Conservation (phyloP, 2,888 invertebrate genomes). For the Eutolmus rufibarbis region DNA sequence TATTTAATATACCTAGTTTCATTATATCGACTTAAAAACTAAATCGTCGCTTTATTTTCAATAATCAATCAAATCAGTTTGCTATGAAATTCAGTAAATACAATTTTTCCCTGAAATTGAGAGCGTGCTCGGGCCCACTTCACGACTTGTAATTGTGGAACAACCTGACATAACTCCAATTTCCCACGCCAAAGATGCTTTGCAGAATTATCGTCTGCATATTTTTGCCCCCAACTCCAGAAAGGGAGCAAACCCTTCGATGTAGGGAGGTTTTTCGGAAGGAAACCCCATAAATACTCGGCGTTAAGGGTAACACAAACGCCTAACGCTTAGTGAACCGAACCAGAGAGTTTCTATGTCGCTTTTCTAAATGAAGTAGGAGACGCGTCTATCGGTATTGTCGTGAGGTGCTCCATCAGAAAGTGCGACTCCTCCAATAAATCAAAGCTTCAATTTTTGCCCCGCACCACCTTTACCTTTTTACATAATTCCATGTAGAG, state of each 20-base stretch:
- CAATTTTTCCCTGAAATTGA: too few species aligned
- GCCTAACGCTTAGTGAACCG: too few species aligned
- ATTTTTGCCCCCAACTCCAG: background rate
- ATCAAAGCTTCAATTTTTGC: constrained; percentile 10
- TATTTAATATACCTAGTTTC: too few species aligned
- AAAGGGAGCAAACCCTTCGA: background rate
- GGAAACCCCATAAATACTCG: background rate
- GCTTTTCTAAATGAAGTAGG: background rate
- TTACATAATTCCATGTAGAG: background rate
- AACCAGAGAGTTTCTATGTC: background rate
- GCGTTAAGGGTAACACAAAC: background rate
- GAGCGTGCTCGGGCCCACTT: too few species aligned
- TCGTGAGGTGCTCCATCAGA: background rate
- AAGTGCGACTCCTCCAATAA: background rate
- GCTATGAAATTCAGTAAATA: too few species aligned
- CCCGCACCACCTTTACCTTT: background rate
- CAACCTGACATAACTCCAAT: too few species aligned
- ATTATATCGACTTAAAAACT: too few species aligned
- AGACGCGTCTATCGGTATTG: background rate
- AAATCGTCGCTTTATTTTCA: too few species aligned
- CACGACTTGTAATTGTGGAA: too few species aligned
- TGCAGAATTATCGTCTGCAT: background rate
- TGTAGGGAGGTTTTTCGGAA: background rate
- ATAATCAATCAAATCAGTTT: too few species aligned
- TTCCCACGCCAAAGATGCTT: background rate